Evolutionary conservation across 2,888 invertebrate genomes (phyloP).

Genomic region (Hydropsyche betteni): DNA sequence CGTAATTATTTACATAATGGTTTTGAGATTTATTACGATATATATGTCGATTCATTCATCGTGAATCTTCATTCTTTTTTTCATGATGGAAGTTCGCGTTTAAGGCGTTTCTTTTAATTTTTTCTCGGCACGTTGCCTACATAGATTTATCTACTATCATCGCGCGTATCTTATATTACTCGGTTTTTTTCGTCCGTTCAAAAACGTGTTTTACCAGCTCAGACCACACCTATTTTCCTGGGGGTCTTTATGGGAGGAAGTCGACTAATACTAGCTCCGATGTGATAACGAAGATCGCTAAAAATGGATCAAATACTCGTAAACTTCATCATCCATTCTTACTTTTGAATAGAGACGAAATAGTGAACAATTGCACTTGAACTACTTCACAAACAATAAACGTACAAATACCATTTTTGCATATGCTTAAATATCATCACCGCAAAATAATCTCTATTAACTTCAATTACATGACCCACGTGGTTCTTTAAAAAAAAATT

Average conservation of each 20-base stretch:
- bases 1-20: too few species aligned
- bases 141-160: slow-evolving; percentile 1
- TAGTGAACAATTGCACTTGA: too few species aligned
- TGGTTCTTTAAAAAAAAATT: background rate
- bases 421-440: too few species aligned
- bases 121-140: background rate
- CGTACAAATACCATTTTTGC: too few species aligned
- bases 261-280: background rate
- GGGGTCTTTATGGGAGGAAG: slow-evolving; percentile 32
- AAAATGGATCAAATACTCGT: too few species aligned
- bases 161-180: background rate
- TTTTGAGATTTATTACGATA: too few species aligned
- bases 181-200: slow-evolving; percentile 5
- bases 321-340: too few species aligned
- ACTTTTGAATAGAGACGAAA: too few species aligned
- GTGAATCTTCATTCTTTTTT: background rate
- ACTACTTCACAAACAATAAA: too few species aligned
- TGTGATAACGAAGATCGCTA: too few species aligned
- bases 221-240: slow-evolving; percentile 32
- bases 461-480: too few species aligned
- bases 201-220: slow-evolving; percentile 25
- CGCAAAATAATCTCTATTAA: too few species aligned
- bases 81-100: background rate
- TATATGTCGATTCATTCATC: background rate
- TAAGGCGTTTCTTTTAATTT: background rate